phyloP scores from a whole-genome alignment of 35 echinoderm and acorn worm genomes.

The Ophioderma brevispina region DNA sequence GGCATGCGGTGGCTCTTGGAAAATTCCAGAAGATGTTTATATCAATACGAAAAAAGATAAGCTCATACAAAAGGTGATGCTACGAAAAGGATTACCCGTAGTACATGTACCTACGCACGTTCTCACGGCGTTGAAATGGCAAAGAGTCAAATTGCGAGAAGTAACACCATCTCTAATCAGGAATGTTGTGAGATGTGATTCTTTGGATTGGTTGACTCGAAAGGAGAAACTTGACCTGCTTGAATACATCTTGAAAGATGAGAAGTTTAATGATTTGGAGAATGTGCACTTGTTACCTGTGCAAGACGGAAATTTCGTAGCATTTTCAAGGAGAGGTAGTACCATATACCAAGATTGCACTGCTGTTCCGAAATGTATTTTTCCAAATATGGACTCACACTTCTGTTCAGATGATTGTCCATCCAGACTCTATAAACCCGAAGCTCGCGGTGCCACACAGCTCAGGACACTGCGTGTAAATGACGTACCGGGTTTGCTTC shows the following conservation, averaged over 20 bases:
- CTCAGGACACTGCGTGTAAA: background rate
- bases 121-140: background rate
- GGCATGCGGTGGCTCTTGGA: constrained; percentile 39
- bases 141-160: background rate
- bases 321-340: background rate
- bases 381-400: background rate
- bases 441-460: background rate
- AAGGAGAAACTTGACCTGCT: constrained; percentile 49
- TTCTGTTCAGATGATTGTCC: constrained; percentile 9
- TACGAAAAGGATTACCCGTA: background rate
- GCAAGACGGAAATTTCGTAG: constrained; percentile 26
- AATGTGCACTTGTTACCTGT: constrained; percentile 47
- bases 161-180: constrained; percentile 43
- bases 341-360: background rate
- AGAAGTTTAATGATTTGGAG: constrained; percentile 8
- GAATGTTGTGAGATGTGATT: background rate
- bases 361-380: background rate
- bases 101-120: constrained; percentile 17
- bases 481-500: background rate
- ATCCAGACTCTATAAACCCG: background rate
- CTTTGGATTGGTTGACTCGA: constrained; percentile 20
- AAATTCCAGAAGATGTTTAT: constrained; percentile 24
- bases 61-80: constrained; percentile 34
- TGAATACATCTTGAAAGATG: constrained; percentile 39
- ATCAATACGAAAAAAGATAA: background rate